phyloP scores from a whole-genome alignment of 2,113 vertebrate species.

The Mystacornis crossleyi region DNA sequence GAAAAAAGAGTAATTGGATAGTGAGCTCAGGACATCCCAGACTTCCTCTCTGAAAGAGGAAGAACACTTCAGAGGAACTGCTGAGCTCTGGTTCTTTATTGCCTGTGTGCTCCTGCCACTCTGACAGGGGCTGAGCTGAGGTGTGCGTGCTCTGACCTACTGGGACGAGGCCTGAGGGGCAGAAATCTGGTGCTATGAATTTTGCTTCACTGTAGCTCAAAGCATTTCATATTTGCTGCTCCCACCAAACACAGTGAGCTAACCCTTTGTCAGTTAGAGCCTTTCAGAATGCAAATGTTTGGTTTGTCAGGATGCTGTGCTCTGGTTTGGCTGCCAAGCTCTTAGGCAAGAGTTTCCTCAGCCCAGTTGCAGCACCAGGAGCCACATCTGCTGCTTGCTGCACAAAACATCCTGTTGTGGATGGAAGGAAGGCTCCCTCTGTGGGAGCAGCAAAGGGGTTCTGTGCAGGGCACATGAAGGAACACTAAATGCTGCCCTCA shows the following conservation, averaged over 20 bases:
- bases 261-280: not conserved
- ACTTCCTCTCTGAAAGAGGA: not conserved
- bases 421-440: not conserved
- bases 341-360: slow-evolving; percentile 8
- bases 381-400: not conserved
- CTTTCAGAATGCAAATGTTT: not conserved
- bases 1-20: not conserved
- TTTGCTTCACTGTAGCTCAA: not conserved
- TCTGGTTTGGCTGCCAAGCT: slow-evolving; percentile 25
- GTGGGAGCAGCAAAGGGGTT: not conserved
- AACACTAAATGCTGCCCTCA: not conserved
- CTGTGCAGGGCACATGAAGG: not conserved
- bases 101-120: not conserved
- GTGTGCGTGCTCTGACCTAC: not conserved
- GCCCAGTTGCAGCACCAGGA: not conserved
- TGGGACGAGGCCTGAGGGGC: not conserved
- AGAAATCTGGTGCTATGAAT: not conserved
- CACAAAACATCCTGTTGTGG: not conserved
- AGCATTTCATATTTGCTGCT: not conserved
- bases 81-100: not conserved
- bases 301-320: not conserved
- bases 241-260: not conserved
- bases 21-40: not conserved
- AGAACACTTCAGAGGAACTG: not conserved
- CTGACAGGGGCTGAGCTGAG: not conserved